These are phyloP conservation scores for Cebus imitator DNA, from an alignment of 2,113 vertebrate species.

Conservation along the genomic window DNA sequence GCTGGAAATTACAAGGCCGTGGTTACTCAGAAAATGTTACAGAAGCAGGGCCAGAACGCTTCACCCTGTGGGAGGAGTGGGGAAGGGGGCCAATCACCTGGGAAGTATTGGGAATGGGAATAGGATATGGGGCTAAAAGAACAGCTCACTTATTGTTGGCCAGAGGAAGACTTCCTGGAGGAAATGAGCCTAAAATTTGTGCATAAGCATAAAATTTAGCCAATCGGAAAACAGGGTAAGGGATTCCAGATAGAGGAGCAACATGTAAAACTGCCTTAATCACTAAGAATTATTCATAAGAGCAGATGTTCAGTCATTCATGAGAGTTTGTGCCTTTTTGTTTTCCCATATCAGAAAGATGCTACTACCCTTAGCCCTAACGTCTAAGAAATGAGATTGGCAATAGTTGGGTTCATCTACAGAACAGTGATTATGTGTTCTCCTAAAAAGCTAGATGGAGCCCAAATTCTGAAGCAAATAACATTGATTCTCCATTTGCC, in stretches of 20 bases:
- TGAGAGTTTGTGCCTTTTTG: background rate
- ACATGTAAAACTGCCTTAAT: background rate
- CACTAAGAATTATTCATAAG: background rate
- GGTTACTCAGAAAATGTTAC: background rate
- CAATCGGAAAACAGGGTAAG: background rate
- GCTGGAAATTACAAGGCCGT: background rate
- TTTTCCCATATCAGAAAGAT: background rate
- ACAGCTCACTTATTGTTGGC: background rate
- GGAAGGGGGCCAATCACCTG: background rate
- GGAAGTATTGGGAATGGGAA: background rate
- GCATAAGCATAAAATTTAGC: background rate
- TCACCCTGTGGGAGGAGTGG: background rate
- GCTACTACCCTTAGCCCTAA: background rate
- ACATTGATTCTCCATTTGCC: background rate
- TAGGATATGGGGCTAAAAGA: background rate
- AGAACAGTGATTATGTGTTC: background rate
- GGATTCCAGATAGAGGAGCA: background rate
- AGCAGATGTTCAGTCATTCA: background rate
- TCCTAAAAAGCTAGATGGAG: background rate
- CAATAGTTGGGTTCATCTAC: background rate
- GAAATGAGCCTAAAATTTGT: background rate
- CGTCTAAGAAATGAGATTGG: background rate
- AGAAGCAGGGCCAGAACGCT: background rate
- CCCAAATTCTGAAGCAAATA: background rate
- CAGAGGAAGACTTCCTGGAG: background rate